phyloP scores from a whole-genome alignment of 2,113 vertebrate genomes.

The Centropristis striata region DNA sequence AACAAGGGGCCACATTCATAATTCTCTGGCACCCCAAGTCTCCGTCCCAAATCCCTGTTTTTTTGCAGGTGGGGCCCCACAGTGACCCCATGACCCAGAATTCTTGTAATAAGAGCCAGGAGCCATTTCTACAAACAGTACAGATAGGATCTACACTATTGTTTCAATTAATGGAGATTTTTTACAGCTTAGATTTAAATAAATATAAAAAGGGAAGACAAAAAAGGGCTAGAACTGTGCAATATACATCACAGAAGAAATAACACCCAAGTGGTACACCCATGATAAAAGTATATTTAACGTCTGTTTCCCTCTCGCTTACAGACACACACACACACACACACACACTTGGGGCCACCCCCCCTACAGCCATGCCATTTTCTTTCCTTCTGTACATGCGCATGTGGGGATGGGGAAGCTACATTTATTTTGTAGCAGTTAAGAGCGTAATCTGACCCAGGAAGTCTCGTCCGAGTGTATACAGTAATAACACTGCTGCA shows the following conservation, averaged over 20 bases:
- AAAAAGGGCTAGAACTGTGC: background rate
- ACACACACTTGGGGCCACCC: conserved; percentile 14
- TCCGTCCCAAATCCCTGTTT: conserved; percentile 31
- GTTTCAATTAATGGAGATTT: conserved; percentile 8
- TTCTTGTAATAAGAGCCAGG: conserved; percentile 35
- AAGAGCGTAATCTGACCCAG: background rate
- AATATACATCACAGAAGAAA: background rate
- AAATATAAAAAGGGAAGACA: background rate
- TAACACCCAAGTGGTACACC: background rate
- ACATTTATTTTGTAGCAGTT: background rate
- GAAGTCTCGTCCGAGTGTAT: background rate
- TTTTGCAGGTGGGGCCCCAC: conserved; percentile 66
- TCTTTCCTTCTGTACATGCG: conserved; percentile 18
- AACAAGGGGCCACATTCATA: conserved; percentile 69
- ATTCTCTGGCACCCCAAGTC: conserved; percentile 47
- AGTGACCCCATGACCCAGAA: conserved; percentile 70
- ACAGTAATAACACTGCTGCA: background rate
- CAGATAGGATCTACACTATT: conserved; percentile 5
- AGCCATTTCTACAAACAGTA: conserved; percentile 17
- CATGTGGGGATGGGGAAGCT: conserved; percentile 9
- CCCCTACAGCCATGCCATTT: conserved; percentile 36
- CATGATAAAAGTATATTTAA: conserved; percentile 8
- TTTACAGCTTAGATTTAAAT: background rate
- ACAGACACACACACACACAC: background rate
- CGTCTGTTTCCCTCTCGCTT: background rate